A percentile compares a stretch with the other conserved stretches of the same genome.
Conservation (phyloP, 2,113 vertebrate genomes). For the Scomber japonicus region DNA sequence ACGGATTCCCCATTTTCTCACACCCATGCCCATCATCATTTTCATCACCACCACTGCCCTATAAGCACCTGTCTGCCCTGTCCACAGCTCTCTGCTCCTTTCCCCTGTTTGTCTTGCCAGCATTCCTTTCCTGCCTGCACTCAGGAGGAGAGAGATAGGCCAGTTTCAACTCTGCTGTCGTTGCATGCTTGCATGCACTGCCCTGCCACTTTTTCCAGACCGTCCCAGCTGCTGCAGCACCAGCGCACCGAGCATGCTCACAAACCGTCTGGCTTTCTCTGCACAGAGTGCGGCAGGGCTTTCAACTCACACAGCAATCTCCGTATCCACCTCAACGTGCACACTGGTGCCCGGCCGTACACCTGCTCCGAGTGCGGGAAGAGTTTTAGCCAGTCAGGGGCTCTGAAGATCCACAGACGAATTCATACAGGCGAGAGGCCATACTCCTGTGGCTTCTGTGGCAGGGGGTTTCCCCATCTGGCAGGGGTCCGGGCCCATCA, state of each 20-base stretch:
- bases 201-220: slow-evolving; percentile 79
- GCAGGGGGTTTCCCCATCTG: slow-evolving; percentile 84
- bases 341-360: slow-evolving; percentile 87
- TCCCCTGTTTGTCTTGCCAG: slow-evolving; percentile 80
- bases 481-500: slow-evolving; percentile 86
- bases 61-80: slow-evolving; percentile 74
- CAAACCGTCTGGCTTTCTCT: slow-evolving; percentile 82
- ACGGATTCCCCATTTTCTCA: slow-evolving; percentile 58
- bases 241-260: slow-evolving; percentile 82
- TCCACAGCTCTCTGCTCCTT: slow-evolving; percentile 66
- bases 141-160: slow-evolving; percentile 55
- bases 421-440: slow-evolving; percentile 84
- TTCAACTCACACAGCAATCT: slow-evolving; percentile 89
- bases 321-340: slow-evolving; percentile 87
- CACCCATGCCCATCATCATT: slow-evolving; percentile 73
- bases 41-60: slow-evolving; percentile 83
- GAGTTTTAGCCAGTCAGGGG: slow-evolving; percentile 88
- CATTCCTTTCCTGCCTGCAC: slow-evolving; percentile 70
- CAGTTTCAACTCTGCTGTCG: neutral
- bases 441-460: slow-evolving; percentile 82
- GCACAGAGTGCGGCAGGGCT: slow-evolving; percentile 84
- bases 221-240: slow-evolving; percentile 86
- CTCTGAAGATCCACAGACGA: slow-evolving; percentile 86
- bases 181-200: slow-evolving; percentile 86
- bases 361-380: slow-evolving; percentile 86